Percentiles rank a stretch among this genome's conserved stretches.
These are phyloP conservation scores for Ceratosolen solmsi DNA, from an alignment of 1,140 invertebrate genomes.

Conservation along the genomic window DNA sequence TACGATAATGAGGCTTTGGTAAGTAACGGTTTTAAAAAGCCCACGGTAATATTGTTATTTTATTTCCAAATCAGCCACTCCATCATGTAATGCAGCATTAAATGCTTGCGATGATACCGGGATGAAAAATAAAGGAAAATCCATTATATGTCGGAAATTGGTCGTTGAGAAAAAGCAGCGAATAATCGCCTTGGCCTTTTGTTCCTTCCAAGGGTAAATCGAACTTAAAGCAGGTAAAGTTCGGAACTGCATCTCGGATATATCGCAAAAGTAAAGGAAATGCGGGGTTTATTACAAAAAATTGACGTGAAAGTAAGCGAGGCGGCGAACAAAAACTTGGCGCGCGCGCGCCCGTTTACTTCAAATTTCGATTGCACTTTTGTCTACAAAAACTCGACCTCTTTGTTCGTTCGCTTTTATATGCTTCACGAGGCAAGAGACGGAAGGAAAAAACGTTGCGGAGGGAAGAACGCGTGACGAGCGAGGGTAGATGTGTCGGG, in stretches of 20 bases:
- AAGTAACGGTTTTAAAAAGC: not conserved
- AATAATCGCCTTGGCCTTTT: not conserved
- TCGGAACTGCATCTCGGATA: not conserved
- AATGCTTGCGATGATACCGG: not conserved
- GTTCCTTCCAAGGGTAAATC: not conserved
- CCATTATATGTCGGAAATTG: not conserved
- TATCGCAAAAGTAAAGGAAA: not conserved
- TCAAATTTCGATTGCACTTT: slow-evolving; percentile 8
- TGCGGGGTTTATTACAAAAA: slow-evolving; percentile 6
- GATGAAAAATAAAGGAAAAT: not conserved
- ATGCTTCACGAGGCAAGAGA: not conserved
- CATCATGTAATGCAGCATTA: not conserved
- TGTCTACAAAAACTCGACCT: not conserved
- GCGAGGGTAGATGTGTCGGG: not conserved
- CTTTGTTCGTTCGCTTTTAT: not conserved
- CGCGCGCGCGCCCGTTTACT: not conserved
- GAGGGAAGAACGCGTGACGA: not conserved
- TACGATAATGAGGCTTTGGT: not conserved
- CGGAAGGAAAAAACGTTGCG: not conserved
- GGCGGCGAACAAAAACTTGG: not conserved
- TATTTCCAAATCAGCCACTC: not conserved
- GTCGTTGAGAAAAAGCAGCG: not conserved
- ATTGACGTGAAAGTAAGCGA: slow-evolving; percentile 13
- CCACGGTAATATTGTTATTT: too few relatives aligned
- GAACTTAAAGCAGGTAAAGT: not conserved